phyloP scores from a whole-genome alignment of 2,888 invertebrate genomes.

The Embidobia sp. region DNA sequence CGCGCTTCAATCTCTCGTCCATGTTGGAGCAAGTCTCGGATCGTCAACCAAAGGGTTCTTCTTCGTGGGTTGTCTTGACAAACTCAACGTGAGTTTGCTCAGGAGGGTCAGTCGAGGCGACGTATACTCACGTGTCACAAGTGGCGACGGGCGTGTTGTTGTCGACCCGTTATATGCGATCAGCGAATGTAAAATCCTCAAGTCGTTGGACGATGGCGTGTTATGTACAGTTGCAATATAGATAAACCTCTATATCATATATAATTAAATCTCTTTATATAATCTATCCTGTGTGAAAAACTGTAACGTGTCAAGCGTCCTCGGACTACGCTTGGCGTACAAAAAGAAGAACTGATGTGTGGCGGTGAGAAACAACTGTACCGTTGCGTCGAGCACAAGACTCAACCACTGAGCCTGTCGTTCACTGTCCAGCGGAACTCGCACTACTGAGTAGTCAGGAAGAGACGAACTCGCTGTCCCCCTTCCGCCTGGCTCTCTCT shows the following conservation, averaged over 20 bases:
- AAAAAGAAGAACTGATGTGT: conserved; percentile 36
- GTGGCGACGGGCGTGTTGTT: conserved; percentile 19
- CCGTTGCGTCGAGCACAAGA: conserved; percentile 35
- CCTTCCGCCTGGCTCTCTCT: neutral
- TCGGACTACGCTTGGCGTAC: conserved; percentile 33
- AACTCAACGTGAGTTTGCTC: no score
- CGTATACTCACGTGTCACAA: conserved; percentile 57
- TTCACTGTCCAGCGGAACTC: conserved; percentile 51
- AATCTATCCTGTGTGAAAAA: conserved; percentile 34
- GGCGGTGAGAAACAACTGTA: conserved; percentile 7
- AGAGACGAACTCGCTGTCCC: conserved; percentile 1
- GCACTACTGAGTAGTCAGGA: conserved; percentile 34
- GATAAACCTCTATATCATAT: conserved; percentile 30
- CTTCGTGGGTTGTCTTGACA: no score
- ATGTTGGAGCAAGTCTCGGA: no score
- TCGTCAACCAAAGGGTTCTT: no score
- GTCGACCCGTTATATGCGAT: conserved; percentile 20
- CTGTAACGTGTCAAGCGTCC: conserved; percentile 7
- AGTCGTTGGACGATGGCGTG: conserved; percentile 42
- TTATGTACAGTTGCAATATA: conserved; percentile 46
- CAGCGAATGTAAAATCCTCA: conserved; percentile 27
- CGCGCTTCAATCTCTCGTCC: no score
- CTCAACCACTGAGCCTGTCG: conserved; percentile 30
- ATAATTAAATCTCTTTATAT: conserved; percentile 41
- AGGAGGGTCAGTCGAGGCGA: no score